Percentiles rank a stretch among this genome's conserved stretches.
phyloP scores from a whole-genome alignment of 2,888 invertebrate species.

The Rugalucina vietnamica region DNA sequence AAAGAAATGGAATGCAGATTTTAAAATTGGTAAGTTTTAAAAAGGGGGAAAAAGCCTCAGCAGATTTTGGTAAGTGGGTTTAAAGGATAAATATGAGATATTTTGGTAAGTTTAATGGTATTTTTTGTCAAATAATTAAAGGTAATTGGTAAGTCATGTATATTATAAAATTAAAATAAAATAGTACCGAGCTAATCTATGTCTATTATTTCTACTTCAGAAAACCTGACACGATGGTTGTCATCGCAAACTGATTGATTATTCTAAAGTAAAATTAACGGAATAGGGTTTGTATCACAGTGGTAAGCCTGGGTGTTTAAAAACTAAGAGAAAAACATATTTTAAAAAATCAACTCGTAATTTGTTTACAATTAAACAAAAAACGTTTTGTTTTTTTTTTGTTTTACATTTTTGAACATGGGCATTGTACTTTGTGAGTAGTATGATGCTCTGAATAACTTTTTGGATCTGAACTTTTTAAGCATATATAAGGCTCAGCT shows the following conservation, averaged over 20 bases:
- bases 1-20: conserved; percentile 8
- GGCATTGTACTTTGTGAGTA: too few species aligned
- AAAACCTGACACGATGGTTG: conserved; percentile 61
- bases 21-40: neutral
- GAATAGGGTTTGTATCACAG: conserved; percentile 74
- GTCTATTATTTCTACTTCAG: conserved; percentile 73
- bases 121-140: neutral
- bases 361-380: too few species aligned
- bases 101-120: neutral
- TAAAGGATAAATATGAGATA: neutral
- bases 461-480: too few species aligned
- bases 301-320: conserved; percentile 68
- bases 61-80: neutral
- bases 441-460: too few species aligned
- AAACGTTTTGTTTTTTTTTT: too few species aligned
- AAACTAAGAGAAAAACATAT: too few species aligned
- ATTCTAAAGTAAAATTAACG: conserved; percentile 57
- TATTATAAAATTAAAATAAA: neutral
- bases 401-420: too few species aligned
- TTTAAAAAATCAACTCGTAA: too few species aligned
- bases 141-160: neutral
- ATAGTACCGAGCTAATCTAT: conserved; percentile 63
- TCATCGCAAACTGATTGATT: conserved; percentile 55
- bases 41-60: neutral
- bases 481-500: too few species aligned